Evolutionary conservation across 2,797 vertebrate genomes (phyloP).

Genomic region (Danio aesculapii): DNA sequence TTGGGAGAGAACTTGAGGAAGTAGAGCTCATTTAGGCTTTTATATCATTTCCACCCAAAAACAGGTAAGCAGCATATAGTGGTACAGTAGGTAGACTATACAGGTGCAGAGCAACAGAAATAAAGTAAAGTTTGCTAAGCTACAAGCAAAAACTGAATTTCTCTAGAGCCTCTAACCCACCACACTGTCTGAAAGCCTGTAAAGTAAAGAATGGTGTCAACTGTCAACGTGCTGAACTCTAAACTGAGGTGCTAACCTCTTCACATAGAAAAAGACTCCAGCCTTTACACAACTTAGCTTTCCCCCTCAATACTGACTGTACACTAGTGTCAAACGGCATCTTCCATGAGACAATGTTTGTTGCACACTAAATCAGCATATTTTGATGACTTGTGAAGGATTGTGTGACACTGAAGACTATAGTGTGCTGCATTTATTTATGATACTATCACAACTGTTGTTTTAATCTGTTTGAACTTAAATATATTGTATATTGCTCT

Average conservation of each 20-base stretch:
- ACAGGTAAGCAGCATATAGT: slow-evolving; percentile 37
- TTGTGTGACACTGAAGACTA: not conserved
- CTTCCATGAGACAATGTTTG: not conserved
- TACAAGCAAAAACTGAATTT: not conserved
- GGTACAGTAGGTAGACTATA: not conserved
- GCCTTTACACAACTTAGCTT: not conserved
- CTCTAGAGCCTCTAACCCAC: not conserved
- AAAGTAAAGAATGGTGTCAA: not conserved
- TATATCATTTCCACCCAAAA: slow-evolving; percentile 27
- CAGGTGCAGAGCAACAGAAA: slow-evolving; percentile 48
- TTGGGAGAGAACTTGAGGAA: not conserved
- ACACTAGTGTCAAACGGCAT: not conserved
- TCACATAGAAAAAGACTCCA: not conserved
- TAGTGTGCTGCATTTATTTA: too few relatives aligned
- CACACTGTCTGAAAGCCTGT: not conserved
- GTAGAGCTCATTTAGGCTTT: slow-evolving; percentile 12
- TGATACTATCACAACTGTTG: too few relatives aligned
- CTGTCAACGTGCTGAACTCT: slow-evolving; percentile 1
- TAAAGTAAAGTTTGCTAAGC: slow-evolving; percentile 59
- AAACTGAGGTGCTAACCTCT: not conserved
- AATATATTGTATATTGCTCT: too few relatives aligned
- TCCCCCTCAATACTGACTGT: not conserved
- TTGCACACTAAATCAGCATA: not conserved
- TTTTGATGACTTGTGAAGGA: not conserved
- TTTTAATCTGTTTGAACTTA: too few relatives aligned